Percentiles rank a stretch among this genome's conserved stretches.
These are phyloP conservation scores for Lottia scabra DNA, from an alignment of 2,888 invertebrate species.

Conservation along the genomic window DNA sequence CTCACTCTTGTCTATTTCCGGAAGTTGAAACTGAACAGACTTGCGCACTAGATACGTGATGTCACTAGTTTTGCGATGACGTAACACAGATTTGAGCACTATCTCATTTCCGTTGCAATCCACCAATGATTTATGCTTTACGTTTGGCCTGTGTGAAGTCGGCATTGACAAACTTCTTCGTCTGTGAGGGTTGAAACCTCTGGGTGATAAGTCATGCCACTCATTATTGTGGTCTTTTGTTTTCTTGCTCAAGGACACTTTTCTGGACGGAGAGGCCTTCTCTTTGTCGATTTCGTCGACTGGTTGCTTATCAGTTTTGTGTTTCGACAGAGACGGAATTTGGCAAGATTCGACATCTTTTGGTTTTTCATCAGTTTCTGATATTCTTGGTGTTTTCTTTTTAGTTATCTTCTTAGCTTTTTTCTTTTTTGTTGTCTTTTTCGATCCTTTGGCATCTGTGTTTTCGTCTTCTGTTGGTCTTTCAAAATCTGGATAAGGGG, in stretches of 20 bases:
- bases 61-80: conserved; percentile 4
- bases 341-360: no score
- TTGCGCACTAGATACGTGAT: not conserved
- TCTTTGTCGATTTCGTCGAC: not conserved
- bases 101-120: not conserved
- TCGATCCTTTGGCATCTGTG: not conserved
- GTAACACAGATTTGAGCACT: not conserved
- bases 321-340: no score
- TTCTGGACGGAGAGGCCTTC: not conserved
- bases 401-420: not conserved
- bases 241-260: not conserved
- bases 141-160: not conserved
- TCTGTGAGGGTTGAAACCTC: not conserved
- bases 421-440: not conserved
- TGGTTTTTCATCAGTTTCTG: not conserved
- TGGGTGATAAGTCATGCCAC: not conserved
- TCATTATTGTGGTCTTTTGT: not conserved
- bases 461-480: not conserved
- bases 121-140: not conserved
- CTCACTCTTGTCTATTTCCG: not conserved
- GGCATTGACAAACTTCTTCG: conserved; percentile 3
- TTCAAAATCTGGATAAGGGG: not conserved
- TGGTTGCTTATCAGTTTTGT: no score
- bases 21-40: not conserved
- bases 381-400: not conserved